Conservation (phyloP, 2,888 invertebrate species). For the Anthrax anthrax region DNA sequence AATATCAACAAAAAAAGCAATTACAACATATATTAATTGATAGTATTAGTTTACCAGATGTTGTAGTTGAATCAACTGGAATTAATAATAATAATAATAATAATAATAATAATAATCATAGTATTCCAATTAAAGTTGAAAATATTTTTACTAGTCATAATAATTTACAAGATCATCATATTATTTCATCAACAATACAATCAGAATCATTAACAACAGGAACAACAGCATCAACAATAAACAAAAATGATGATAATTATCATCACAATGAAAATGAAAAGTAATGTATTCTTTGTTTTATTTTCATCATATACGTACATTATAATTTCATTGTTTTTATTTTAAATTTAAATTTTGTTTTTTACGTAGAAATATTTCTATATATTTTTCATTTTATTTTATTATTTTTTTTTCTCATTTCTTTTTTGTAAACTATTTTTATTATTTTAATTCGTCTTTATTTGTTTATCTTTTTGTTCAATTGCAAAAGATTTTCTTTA, state of each 20-base stretch:
- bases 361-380: too few relatives aligned
- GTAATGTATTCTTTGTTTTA: conserved; percentile 20
- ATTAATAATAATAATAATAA: conserved; percentile 11
- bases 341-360: too few relatives aligned
- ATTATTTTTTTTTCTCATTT: too few relatives aligned
- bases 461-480: too few relatives aligned
- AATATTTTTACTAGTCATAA: conserved; percentile 1
- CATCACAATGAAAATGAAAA: conserved; percentile 27
- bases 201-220: conserved; percentile 1
- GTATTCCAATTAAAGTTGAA: conserved; percentile 3
- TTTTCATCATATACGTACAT: too few relatives aligned
- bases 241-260: conserved; percentile 11
- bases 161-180: background rate
- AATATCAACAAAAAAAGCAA: background rate
- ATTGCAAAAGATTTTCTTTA: too few relatives aligned
- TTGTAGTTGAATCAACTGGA: conserved; percentile 29
- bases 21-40: conserved; percentile 25
- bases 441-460: too few relatives aligned
- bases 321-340: too few relatives aligned
- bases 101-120: background rate
- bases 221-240: conserved; percentile 1
- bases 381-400: too few relatives aligned
- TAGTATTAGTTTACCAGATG: conserved; percentile 34
- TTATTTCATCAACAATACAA: background rate
- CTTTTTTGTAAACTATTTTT: too few relatives aligned